Percentiles rank a stretch among this genome's conserved stretches.
Conservation (phyloP, 2,797 vertebrate species). For the Phyllotis vaccarum region DNA sequence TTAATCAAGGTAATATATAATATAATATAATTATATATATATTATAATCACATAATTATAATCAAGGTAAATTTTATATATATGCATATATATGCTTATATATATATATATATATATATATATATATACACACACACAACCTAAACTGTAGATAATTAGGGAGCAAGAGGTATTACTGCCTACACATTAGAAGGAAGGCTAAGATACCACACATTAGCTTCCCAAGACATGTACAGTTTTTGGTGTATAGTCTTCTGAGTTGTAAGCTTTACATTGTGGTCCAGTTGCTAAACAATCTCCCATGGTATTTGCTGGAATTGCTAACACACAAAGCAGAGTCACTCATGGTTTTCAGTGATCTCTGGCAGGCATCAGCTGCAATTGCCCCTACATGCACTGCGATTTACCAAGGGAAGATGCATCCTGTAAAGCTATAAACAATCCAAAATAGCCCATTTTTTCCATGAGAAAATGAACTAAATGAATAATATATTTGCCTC, state of each 20-base stretch:
- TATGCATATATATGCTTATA: no score
- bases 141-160: background rate
- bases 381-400: background rate
- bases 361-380: slow-evolving; percentile 31
- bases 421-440: background rate
- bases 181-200: background rate
- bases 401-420: background rate
- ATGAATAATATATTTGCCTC: background rate
- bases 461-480: background rate
- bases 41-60: no score
- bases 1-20: background rate
- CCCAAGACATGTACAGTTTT: background rate
- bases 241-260: background rate
- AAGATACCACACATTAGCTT: background rate
- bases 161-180: background rate
- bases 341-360: background rate
- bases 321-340: background rate
- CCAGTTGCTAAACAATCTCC: background rate
- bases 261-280: background rate
- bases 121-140: no score
- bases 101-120: no score
- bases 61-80: no score
- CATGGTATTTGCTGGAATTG: background rate
- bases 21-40: no score
- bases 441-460: background rate